These are phyloP conservation scores for Neelides sp. DNA, from an alignment of 1,140 invertebrate genomes.

Conservation along the genomic window DNA sequence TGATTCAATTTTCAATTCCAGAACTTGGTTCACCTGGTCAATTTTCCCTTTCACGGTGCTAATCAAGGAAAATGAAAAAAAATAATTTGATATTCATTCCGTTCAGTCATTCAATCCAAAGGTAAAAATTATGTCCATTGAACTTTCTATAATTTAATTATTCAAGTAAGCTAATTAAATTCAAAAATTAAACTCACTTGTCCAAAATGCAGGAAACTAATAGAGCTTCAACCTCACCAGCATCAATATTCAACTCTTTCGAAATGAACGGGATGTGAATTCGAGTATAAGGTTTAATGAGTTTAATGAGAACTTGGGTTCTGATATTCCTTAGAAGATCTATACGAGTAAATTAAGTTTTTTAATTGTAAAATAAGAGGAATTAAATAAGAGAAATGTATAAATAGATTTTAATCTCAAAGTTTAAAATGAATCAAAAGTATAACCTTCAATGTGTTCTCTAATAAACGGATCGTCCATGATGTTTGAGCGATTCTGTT, in stretches of 20 bases:
- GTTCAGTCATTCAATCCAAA: background rate
- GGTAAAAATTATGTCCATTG: constrained; percentile 10
- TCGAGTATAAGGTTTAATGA: constrained; percentile 95
- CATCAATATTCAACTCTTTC: constrained; percentile 92
- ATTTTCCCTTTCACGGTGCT: constrained; percentile 94
- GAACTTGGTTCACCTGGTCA: constrained; percentile 90
- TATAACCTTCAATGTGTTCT: constrained; percentile 86
- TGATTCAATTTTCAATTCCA: constrained; percentile 70
- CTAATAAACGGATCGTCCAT: constrained; percentile 99
- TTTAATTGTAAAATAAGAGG: constrained; percentile 13
- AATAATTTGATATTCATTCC: too few species aligned
- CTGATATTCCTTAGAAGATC: constrained; percentile 92
- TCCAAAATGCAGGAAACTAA: constrained; percentile 98
- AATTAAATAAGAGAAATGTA: constrained; percentile 6
- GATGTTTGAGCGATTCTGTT: constrained; percentile 88
- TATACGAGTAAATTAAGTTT: constrained; percentile 36
- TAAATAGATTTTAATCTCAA: background rate
- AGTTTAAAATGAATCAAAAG: background rate
- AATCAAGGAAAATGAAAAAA: constrained; percentile 28
- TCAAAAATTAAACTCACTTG: constrained; percentile 47
- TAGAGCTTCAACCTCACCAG: constrained; percentile 88
- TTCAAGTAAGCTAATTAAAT: background rate
- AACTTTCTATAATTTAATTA: too few species aligned
- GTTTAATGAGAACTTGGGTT: constrained; percentile 92
- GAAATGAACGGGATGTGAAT: constrained; percentile 98